A percentile compares a stretch with the other conserved stretches of the same genome.
phyloP scores from a whole-genome alignment of 2,113 vertebrate genomes.

The Larimichthys polyactis region DNA sequence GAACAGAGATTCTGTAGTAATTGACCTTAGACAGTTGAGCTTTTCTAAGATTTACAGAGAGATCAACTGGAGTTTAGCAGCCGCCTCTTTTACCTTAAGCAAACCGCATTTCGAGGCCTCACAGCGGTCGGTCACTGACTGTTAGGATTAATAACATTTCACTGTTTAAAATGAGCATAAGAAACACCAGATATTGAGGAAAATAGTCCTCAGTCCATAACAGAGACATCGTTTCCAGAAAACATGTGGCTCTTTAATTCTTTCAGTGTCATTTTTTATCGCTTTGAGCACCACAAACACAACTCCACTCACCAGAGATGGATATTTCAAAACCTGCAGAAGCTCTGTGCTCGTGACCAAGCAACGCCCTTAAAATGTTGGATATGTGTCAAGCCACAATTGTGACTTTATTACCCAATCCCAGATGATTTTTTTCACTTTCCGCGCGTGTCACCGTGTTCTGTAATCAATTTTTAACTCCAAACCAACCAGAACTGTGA shows the following conservation, averaged over 20 bases:
- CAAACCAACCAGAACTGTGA: not conserved
- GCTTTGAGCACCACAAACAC: not conserved
- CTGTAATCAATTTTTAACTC: slow-evolving; percentile 1
- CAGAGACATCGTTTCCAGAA: not conserved
- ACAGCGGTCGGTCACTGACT: not conserved
- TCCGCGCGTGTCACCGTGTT: not conserved
- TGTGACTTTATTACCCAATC: not conserved
- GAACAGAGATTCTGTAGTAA: not conserved
- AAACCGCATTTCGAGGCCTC: not conserved
- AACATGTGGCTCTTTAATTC: not conserved
- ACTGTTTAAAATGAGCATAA: not conserved
- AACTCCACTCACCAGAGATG: too few species aligned
- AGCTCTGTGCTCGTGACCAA: not conserved
- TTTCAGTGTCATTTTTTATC: not conserved
- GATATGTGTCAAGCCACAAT: not conserved
- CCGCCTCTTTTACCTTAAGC: not conserved
- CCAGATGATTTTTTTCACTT: not conserved
- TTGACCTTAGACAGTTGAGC: not conserved
- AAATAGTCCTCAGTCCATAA: not conserved
- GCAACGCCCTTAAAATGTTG: not conserved
- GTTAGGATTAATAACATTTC: not conserved
- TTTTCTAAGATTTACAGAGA: not conserved
- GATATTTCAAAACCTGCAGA: not conserved
- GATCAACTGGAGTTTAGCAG: not conserved
- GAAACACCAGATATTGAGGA: not conserved